These are phyloP conservation scores for Solen grandis DNA, from an alignment of 1,140 invertebrate genomes.

Conservation along the genomic window DNA sequence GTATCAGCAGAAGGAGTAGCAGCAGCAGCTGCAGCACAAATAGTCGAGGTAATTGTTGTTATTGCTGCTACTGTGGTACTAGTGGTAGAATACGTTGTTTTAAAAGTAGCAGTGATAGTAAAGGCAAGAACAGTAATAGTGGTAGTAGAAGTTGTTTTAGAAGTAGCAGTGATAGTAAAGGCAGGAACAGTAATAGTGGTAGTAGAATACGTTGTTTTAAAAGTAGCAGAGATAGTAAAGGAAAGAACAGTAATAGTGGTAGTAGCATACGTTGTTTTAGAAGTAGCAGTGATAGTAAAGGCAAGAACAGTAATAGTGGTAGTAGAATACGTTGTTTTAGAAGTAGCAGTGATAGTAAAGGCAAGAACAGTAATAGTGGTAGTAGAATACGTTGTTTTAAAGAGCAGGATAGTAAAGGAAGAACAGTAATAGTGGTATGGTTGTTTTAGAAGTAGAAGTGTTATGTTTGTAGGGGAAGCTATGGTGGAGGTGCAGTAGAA, in stretches of 20 bases:
- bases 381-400: neutral
- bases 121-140: constrained; percentile 2
- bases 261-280: neutral
- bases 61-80: neutral
- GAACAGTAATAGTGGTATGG: constrained; percentile 4
- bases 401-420: neutral
- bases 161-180: neutral
- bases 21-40: neutral
- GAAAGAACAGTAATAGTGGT: too few relatives aligned
- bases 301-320: neutral
- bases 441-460: neutral
- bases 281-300: neutral
- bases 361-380: too few relatives aligned
- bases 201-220: neutral
- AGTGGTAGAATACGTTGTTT: neutral
- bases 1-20: constrained; percentile 11
- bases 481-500: too few relatives aligned
- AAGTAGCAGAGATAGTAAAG: constrained; percentile 1
- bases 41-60: neutral
- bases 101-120: constrained; percentile 10
- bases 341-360: constrained; percentile 3
- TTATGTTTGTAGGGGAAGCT: too few relatives aligned
- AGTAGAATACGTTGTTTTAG: neutral
- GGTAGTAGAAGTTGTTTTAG: constrained; percentile 22
- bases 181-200: constrained; percentile 2